These are phyloP conservation scores for Lathamus discolor DNA, from an alignment of 2,113 vertebrate genomes.

Conservation along the genomic window DNA sequence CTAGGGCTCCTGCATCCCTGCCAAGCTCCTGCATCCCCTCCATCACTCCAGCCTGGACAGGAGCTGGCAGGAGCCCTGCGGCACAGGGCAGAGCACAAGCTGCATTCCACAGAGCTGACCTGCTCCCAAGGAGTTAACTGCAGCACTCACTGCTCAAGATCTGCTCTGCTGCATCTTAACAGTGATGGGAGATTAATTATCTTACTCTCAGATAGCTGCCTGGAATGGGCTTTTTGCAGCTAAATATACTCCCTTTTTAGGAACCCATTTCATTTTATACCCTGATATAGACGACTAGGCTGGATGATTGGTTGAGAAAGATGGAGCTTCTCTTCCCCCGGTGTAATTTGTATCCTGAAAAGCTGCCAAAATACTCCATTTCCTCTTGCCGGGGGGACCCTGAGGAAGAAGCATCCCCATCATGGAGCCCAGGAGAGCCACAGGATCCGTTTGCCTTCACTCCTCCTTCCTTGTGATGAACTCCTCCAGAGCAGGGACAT, in stretches of 20 bases:
- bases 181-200: conserved; percentile 55
- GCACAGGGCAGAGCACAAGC: background rate
- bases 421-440: background rate
- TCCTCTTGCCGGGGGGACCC: background rate
- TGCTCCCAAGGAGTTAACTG: conserved; percentile 3
- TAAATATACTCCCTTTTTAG: conserved; percentile 57
- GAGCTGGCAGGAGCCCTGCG: background rate
- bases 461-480: fast-evolving
- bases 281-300: conserved; percentile 57
- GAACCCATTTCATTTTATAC: conserved; percentile 61
- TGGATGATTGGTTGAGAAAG: conserved; percentile 64
- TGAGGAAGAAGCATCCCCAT: background rate
- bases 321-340: conserved; percentile 18
- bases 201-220: conserved; percentile 43
- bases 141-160: background rate
- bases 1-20: background rate
- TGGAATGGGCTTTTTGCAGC: conserved; percentile 40
- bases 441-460: fast-evolving
- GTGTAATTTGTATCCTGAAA: conserved; percentile 57
- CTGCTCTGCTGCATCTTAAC: background rate
- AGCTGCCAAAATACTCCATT: conserved; percentile 18
- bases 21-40: background rate
- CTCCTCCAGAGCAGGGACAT: background rate
- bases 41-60: background rate
- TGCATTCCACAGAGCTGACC: background rate